Evolutionary conservation across 2,888 invertebrate genomes (phyloP).

Genomic region (Patella pellucida): DNA sequence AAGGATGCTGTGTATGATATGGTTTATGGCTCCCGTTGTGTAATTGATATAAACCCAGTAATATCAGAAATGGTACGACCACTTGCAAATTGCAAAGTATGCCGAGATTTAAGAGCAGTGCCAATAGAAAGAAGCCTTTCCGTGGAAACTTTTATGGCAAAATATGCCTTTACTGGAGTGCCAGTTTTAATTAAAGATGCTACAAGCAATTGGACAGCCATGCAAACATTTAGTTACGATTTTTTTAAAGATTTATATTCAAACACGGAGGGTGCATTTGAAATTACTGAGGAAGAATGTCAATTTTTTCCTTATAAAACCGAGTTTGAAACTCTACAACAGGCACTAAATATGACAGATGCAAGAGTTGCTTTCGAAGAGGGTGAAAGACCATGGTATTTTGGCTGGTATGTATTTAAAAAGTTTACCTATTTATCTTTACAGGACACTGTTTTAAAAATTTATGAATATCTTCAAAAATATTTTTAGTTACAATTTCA

Average conservation of each 20-base stretch:
- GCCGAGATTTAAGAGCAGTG: conserved; percentile 77
- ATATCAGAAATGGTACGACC: conserved; percentile 77
- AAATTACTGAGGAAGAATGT: conserved; percentile 76
- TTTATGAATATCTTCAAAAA: background rate
- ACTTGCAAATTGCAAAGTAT: conserved; percentile 85
- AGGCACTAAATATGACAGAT: conserved; percentile 86
- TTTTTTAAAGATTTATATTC: conserved; percentile 83
- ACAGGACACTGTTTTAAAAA: background rate
- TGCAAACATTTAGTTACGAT: conserved; percentile 82
- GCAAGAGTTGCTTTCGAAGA: conserved; percentile 78
- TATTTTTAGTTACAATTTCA: background rate
- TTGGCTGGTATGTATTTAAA: conserved; percentile 76
- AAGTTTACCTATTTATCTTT: background rate
- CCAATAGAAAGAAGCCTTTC: conserved; percentile 79
- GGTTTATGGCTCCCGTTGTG: conserved; percentile 38
- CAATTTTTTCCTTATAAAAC: conserved; percentile 96
- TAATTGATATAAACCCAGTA: conserved; percentile 42
- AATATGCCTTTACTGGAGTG: conserved; percentile 82
- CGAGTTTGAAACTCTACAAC: conserved; percentile 82
- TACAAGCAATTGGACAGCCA: conserved; percentile 84
- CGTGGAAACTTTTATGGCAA: conserved; percentile 79
- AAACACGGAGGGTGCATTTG: conserved; percentile 70
- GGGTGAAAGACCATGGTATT: conserved; percentile 80
- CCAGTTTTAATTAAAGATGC: conserved; percentile 91
- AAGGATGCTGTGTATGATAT: conserved; percentile 26